phyloP scores from a whole-genome alignment of 2,113 vertebrate species.

The Corythornis madagascariensis region DNA sequence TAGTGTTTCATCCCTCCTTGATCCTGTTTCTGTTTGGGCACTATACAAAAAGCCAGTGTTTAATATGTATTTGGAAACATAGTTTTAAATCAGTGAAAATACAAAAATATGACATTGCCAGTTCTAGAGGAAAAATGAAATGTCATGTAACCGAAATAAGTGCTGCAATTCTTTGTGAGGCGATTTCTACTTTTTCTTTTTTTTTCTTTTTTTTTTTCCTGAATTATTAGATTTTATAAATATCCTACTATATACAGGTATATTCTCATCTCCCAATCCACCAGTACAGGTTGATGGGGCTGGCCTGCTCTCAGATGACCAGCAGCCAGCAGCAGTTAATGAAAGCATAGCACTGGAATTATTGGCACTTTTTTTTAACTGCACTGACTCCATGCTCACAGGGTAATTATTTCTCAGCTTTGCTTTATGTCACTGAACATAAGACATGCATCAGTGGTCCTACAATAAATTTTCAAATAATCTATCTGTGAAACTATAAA shows the following conservation, averaged over 20 bases:
- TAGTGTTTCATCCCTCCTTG: neutral
- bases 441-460: neutral
- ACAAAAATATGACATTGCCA: neutral
- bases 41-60: neutral
- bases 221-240: conserved; percentile 54
- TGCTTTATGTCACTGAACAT: neutral
- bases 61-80: conserved; percentile 13
- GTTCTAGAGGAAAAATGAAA: conserved; percentile 24
- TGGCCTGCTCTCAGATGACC: neutral
- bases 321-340: conserved; percentile 10
- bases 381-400: neutral
- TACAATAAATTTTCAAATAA: neutral
- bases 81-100: conserved; percentile 10
- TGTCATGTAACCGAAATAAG: conserved; percentile 34
- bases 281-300: neutral
- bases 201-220: neutral
- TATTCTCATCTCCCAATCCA: conserved; percentile 1
- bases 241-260: neutral
- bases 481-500: neutral
- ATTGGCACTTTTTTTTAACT: conserved; percentile 20
- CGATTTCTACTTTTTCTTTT: neutral
- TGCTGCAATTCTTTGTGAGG: neutral
- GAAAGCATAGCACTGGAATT: conserved; percentile 21
- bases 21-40: neutral
- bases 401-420: conserved; percentile 36